Conservation (phyloP, 2,888 invertebrate genomes). For the Drosophila barbarae region DNA sequence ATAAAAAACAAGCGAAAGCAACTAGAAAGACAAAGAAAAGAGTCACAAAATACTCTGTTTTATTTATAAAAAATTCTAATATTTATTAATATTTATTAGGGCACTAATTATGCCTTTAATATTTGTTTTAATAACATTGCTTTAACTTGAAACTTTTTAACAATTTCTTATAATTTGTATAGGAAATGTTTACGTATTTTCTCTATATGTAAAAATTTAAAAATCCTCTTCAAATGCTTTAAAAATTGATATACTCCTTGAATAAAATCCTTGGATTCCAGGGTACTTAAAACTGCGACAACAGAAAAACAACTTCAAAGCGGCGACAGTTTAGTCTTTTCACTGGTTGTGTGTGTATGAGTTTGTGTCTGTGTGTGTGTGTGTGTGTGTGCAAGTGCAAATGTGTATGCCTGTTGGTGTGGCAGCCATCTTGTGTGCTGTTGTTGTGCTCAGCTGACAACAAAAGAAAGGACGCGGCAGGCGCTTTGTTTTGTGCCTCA, state of each 20-base stretch:
- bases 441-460: conserved; percentile 43
- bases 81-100: background rate
- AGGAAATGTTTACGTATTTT: no score
- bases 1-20: conserved; percentile 11
- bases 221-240: no score
- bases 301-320: conserved; percentile 40
- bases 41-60: background rate
- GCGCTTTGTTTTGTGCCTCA: conserved; percentile 38
- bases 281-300: conserved; percentile 16
- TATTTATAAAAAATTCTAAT: background rate
- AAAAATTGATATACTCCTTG: background rate
- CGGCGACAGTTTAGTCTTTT: conserved; percentile 35
- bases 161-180: background rate
- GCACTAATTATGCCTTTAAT: background rate
- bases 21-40: background rate
- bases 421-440: conserved; percentile 36
- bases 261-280: background rate
- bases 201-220: no score
- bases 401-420: conserved; percentile 15
- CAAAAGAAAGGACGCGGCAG: conserved; percentile 36
- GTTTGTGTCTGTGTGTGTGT: conserved; percentile 5
- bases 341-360: conserved; percentile 2
- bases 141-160: background rate
- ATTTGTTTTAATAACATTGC: background rate
- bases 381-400: conserved; percentile 6